These are phyloP conservation scores for Oncorhynchus masou DNA, from an alignment of 2,113 vertebrate genomes.

Conservation along the genomic window DNA sequence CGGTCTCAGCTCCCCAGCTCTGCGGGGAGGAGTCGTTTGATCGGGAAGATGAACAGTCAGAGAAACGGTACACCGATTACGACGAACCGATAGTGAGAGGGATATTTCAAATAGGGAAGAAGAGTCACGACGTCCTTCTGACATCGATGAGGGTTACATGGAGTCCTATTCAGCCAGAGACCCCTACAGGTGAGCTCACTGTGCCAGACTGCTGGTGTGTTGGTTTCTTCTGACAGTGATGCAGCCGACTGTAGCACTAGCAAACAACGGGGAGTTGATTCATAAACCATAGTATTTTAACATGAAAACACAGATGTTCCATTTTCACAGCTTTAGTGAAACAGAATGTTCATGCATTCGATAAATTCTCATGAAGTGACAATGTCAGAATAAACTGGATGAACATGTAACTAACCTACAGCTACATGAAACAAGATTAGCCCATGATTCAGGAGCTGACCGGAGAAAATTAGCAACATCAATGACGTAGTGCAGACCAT, in stretches of 20 bases:
- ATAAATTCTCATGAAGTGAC: too few relatives aligned
- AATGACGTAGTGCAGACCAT: too few relatives aligned
- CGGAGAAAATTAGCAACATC: too few relatives aligned
- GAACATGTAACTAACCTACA: too few relatives aligned
- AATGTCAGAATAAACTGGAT: too few relatives aligned
- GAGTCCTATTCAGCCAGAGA: conserved; percentile 84
- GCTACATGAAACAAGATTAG: too few relatives aligned
- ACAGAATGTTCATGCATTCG: too few relatives aligned
- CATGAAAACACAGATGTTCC: too few relatives aligned
- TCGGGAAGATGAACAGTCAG: neutral
- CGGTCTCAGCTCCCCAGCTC: conserved; percentile 24
- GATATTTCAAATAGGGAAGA: conserved; percentile 86
- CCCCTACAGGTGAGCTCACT: conserved; percentile 79
- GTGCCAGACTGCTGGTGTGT: conserved; percentile 29
- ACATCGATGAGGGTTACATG: conserved; percentile 77
- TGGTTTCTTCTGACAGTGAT: neutral
- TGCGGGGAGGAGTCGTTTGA: conserved; percentile 1
- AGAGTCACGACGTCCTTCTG: conserved; percentile 88
- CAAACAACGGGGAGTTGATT: too few relatives aligned
- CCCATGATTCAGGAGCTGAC: too few relatives aligned
- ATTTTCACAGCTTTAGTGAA: too few relatives aligned
- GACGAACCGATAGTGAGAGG: conserved; percentile 62
- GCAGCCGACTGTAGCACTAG: neutral
- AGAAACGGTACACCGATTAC: conserved; percentile 6
- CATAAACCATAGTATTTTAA: too few relatives aligned